phyloP scores from a whole-genome alignment of 1,140 invertebrate species.

The Sycophaga agraensis region DNA sequence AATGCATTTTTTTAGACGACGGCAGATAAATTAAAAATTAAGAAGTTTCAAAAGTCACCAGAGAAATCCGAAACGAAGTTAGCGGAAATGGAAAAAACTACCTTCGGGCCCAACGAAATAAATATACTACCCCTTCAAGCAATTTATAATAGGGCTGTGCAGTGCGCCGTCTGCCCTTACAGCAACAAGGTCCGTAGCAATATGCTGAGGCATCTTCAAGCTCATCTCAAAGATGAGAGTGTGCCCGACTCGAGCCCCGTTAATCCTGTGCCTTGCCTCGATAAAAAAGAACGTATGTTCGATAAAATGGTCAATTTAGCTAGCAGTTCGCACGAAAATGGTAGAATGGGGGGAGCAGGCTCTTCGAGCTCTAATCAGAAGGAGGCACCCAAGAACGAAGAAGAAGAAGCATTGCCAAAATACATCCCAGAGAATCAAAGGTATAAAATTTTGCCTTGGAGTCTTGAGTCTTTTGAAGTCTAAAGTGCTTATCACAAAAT shows the following conservation, averaged over 20 bases:
- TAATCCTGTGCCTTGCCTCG: constrained; percentile 78
- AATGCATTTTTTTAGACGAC: constrained; percentile 5
- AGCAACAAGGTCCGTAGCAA: constrained; percentile 75
- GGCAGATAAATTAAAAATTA: constrained; percentile 6
- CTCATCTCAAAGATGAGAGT: constrained; percentile 64
- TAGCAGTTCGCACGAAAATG: constrained; percentile 66
- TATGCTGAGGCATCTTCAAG: constrained; percentile 69
- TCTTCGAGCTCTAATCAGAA: neutral
- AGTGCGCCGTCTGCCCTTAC: constrained; percentile 69
- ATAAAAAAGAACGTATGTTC: constrained; percentile 77
- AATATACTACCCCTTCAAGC: constrained; percentile 64
- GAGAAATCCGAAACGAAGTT: constrained; percentile 35
- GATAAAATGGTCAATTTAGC: constrained; percentile 83
- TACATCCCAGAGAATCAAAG: constrained; percentile 67
- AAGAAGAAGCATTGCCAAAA: constrained; percentile 56
- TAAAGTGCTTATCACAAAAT: no score
- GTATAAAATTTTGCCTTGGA: constrained; percentile 23
- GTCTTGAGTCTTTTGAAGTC: no score
- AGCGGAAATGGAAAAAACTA: constrained; percentile 47
- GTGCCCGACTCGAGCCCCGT: constrained; percentile 67
- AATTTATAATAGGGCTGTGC: constrained; percentile 65
- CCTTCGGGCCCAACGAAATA: constrained; percentile 64
- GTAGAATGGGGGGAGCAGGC: constrained; percentile 47
- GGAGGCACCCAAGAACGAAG: constrained; percentile 32
- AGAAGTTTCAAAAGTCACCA: constrained; percentile 28